These are phyloP conservation scores for Atherinosoma microstoma DNA, from an alignment of 2,797 vertebrate species.

Conservation along the genomic window DNA sequence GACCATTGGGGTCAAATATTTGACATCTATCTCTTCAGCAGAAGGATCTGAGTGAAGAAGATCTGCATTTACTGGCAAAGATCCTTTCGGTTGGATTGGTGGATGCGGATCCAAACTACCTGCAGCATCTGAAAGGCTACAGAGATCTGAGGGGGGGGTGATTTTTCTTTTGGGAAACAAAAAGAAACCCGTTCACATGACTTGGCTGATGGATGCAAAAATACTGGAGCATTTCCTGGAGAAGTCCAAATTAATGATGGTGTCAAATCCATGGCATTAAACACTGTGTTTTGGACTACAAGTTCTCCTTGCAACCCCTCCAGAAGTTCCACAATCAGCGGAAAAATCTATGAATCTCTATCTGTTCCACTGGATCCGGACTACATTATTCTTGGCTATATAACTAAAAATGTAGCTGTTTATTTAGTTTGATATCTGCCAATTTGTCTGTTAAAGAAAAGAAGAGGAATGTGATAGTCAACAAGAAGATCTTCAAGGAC, in stretches of 20 bases:
- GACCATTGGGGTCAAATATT: neutral
- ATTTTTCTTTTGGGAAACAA: constrained; percentile 15
- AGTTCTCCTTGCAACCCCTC: neutral
- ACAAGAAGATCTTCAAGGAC: neutral
- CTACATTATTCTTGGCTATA: neutral
- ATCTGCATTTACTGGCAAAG: constrained; percentile 76
- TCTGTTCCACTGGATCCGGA: neutral
- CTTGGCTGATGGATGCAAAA: neutral
- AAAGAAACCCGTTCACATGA: neutral
- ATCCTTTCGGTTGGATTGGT: constrained; percentile 83
- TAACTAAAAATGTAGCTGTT: neutral
- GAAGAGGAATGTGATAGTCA: neutral
- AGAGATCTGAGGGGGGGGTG: constrained; percentile 72
- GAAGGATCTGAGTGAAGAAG: constrained; percentile 78
- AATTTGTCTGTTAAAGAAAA: neutral
- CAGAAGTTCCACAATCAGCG: constrained; percentile 1
- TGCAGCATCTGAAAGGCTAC: constrained; percentile 83
- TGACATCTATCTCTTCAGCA: constrained; percentile 36
- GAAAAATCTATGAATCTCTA: neutral
- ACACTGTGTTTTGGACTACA: constrained; percentile 11
- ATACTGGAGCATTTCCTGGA: constrained; percentile 1
- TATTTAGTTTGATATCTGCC: neutral
- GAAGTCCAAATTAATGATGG: constrained; percentile 4
- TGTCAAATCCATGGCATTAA: constrained; percentile 10
- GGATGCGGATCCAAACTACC: constrained; percentile 84